Conservation (phyloP, 2,888 invertebrate genomes). For the Acrobasis suavella region DNA sequence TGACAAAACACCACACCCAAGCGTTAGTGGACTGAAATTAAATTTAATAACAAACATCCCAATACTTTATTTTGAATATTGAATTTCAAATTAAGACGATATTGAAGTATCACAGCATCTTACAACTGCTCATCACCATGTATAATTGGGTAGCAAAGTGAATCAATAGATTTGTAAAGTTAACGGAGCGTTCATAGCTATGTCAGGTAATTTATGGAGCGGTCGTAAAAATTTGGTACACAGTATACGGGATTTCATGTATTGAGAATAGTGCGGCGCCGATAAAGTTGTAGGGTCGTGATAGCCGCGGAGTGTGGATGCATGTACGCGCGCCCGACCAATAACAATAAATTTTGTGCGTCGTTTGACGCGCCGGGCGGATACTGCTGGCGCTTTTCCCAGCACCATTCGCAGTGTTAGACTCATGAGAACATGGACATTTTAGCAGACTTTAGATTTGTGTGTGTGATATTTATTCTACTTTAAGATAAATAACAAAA, state of each 20-base stretch:
- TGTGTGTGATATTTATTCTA: no score
- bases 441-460: background rate
- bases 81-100: background rate
- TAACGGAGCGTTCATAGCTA: slow-evolving; percentile 28
- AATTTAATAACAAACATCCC: background rate
- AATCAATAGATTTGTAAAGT: slow-evolving; percentile 19
- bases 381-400: slow-evolving; percentile 34
- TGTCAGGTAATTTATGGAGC: slow-evolving; percentile 37
- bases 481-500: no score
- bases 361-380: slow-evolving; percentile 74
- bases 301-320: slow-evolving; percentile 81
- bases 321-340: slow-evolving; percentile 76
- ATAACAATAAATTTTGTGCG: slow-evolving; percentile 81
- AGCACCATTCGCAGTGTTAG: slow-evolving; percentile 12
- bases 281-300: slow-evolving; percentile 79
- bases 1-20: background rate
- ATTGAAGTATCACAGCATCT: background rate
- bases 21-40: background rate
- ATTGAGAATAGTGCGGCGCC: slow-evolving; percentile 57
- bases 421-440: slow-evolving; percentile 1
- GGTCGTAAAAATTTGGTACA: slow-evolving; percentile 50
- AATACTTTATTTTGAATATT: no score
- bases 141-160: slow-evolving; percentile 21
- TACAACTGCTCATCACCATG: slow-evolving; percentile 1
- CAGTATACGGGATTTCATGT: slow-evolving; percentile 54